Evolutionary conservation across 2,113 vertebrate genomes (phyloP).

Genomic region (Vidua macroura): DNA sequence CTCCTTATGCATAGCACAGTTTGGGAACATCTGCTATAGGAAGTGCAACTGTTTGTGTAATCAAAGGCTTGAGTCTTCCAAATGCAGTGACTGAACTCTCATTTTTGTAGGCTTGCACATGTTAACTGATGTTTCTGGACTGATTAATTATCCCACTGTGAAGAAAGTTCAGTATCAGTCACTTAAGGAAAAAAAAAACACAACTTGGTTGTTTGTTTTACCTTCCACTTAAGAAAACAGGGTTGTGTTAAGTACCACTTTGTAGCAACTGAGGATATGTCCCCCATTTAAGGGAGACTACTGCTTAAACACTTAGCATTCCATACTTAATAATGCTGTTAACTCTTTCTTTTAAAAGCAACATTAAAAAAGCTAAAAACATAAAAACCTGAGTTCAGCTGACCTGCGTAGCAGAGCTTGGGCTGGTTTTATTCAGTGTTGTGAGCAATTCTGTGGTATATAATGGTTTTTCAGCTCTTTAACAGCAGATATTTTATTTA

Average conservation of each 20-base stretch:
- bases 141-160: not conserved
- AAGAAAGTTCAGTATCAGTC: not conserved
- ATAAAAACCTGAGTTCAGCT: not conserved
- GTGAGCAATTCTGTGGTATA: not conserved
- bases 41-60: not conserved
- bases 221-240: constrained; percentile 9
- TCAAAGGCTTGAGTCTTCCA: not conserved
- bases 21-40: not conserved
- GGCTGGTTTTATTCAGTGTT: not conserved
- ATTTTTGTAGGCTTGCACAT: not conserved
- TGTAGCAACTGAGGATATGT: not conserved
- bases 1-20: not conserved
- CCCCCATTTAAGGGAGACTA: not conserved
- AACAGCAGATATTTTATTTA: not conserved
- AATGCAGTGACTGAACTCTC: not conserved
- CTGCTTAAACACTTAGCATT: not conserved
- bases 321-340: not conserved
- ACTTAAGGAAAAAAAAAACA: not conserved
- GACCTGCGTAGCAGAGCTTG: not conserved
- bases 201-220: not conserved
- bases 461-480: not conserved
- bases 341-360: not conserved
- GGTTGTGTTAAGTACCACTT: not conserved
- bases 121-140: not conserved
- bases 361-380: not conserved